Base-by-base conservation (phyloP, 1,140 invertebrate genomes). In the Cydia amplana region DNA sequence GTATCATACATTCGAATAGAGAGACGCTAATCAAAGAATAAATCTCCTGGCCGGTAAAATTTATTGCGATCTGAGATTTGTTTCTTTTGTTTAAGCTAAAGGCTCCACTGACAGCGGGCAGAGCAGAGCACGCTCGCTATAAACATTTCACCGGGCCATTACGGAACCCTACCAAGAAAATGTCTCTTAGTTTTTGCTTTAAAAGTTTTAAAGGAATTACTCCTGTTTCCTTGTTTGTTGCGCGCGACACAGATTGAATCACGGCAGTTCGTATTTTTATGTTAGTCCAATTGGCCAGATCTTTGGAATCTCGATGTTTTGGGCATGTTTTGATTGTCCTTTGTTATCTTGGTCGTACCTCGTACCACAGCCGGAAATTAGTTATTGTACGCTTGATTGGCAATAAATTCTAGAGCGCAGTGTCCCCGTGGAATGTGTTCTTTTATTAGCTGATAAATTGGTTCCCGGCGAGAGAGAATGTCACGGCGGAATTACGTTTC, bases 81-180 rank as follows among this genome's bases (percentile, higher is more conserved):
- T 86, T 85, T 82, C 80, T 63, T 55, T 63, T 63, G 73, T 74
- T 74, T 74, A 74, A 74, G 73, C 23, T 60, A 63, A 55, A 74
- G 73, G 65, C 73, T 23, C 73, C 55, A 28, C 75, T 73, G 78
- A 75, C 79, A 77, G 76, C 74, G 76, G 83, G 79, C 81, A 77
- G 75, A 60, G 79, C 81, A 77, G 75, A 60, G 79, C 76, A 76
- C 78, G 76, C 78, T 74, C 78, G 82, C 85, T 77, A 86, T 88
- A 88, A 88, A 88, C 85, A 88, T 87, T 86, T 88, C 85, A 86
- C 73, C 83, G 76, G 79, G 77, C 85, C 84, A 86, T 88, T 86
- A 88, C 82, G 78, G 82, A 77, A 77, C 76, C 79, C 80, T 75
- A 77, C 78, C 64, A 81, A 85, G 85, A 85, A 83, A 85, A 85